Evolutionary conservation across 2,113 vertebrate genomes (phyloP).

Genomic region (Passer domesticus): DNA sequence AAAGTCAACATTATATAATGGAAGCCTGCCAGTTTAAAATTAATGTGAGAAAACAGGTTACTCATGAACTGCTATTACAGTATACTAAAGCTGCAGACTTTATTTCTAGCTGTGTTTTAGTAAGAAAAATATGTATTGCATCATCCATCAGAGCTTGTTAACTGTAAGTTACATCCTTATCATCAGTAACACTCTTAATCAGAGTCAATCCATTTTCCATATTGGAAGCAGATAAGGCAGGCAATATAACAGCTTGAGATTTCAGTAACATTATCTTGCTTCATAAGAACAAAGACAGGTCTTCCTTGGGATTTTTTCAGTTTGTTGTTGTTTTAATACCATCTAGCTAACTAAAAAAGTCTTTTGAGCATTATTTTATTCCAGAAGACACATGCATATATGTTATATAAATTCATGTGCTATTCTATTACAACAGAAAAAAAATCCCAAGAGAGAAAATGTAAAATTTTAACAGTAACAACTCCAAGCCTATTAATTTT

Average conservation of each 20-base stretch:
- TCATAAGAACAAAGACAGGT: neutral
- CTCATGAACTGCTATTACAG: neutral
- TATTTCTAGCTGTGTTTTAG: neutral
- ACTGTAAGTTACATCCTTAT: neutral
- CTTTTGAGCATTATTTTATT: neutral
- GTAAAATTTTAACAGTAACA: neutral
- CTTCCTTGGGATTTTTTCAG: neutral
- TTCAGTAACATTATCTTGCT: neutral
- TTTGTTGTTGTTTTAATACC: neutral
- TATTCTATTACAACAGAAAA: neutral
- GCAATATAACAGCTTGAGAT: neutral
- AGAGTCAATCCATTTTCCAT: neutral
- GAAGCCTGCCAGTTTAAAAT: neutral
- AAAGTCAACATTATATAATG: conserved; percentile 12
- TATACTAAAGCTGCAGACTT: neutral
- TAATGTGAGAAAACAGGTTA: neutral
- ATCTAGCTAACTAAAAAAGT: neutral
- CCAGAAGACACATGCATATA: neutral
- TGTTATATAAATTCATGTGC: neutral
- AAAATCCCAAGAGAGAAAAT: neutral
- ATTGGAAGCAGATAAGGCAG: neutral
- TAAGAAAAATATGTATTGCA: neutral
- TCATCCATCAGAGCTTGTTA: neutral
- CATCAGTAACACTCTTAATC: neutral
- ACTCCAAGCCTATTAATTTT: neutral